Evolutionary conservation across 2,797 vertebrate species (phyloP), one percentile per base, ranked within the genome.

Genomic region (Bovichtus variegatus): DNA sequence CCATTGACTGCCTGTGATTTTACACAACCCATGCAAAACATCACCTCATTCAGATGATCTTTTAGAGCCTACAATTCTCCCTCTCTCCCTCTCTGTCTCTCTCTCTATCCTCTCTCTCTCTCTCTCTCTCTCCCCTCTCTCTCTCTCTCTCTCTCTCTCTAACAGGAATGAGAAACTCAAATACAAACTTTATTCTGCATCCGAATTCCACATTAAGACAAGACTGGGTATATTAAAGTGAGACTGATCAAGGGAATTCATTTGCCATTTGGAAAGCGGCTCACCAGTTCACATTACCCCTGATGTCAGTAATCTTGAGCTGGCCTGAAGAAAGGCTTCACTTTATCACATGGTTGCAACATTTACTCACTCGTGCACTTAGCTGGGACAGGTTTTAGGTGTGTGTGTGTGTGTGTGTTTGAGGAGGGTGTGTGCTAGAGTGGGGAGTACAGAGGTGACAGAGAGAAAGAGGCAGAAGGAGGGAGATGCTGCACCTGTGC

Each of bases 401-500:
- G 69, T 59, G 65, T 61, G 67, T 60, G 76, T 85, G 80, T 78
- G 78, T 67, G 81, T 62, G 71, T 81, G 79, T 79, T 85, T 90
- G 87, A 78, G 79, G 72, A 85, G 89, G 90, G 91, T 90, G 91
- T 91, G 90, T 76, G 79, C 47, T 64, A 25, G 53, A 67, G 60
- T 54, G 71, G 70, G 70, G 78, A 77, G 50, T 8, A 60, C 62
- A 76, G 84, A 82, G 89, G 81, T 80, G 81, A 80, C 73, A 43
- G 25, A 62, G 68, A 59, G 34, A 71, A 44, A 53, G 71, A 58
- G 47, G 6, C 38, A 49, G 41, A 65, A 31, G 65, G 76, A 71
- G 71, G 84, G 88, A 86, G 89, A 88, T 92, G 91, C 87, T 91
- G 80, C 84, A 94, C 90, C 92, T 94, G 91, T 88, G 63, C 72